These are phyloP conservation scores for Sogatella furcifera DNA, from an alignment of 1,140 invertebrate species.

Conservation along the genomic window DNA sequence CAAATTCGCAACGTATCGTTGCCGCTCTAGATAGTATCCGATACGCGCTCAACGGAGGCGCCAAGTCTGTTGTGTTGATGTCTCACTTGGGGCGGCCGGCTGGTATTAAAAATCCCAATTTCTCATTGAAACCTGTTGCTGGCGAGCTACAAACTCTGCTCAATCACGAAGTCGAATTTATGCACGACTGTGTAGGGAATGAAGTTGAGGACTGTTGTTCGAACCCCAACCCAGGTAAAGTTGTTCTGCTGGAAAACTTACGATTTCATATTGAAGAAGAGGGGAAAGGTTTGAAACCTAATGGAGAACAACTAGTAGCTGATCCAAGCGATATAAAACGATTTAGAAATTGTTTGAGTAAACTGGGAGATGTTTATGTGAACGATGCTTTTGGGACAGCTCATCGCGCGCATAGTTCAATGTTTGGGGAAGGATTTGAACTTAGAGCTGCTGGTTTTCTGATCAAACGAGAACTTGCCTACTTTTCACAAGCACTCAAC, in stretches of 20 bases:
- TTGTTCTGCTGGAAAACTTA: constrained; percentile 95
- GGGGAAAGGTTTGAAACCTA: constrained; percentile 88
- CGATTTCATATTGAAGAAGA: constrained; percentile 97
- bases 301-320: constrained; percentile 81
- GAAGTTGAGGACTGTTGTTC: constrained; percentile 86
- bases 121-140: neutral
- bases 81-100: constrained; percentile 95
- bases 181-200: constrained; percentile 86
- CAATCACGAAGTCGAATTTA: constrained; percentile 61
- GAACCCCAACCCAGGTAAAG: constrained; percentile 70
- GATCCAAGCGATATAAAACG: constrained; percentile 63
- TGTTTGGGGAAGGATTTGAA: constrained; percentile 82
- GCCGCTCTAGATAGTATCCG: constrained; percentile 89
- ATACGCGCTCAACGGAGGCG: constrained; percentile 86
- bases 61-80: constrained; percentile 91
- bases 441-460: constrained; percentile 89
- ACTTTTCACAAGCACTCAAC: constrained; percentile 96
- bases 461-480: constrained; percentile 93
- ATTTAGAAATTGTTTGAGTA: constrained; percentile 88
- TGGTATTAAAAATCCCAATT: constrained; percentile 43
- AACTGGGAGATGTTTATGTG: constrained; percentile 94
- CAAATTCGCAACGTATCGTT: constrained; percentile 95
- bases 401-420: constrained; percentile 92
- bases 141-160: neutral
- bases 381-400: constrained; percentile 99